phyloP scores from a whole-genome alignment of 1,140 invertebrate genomes.

The Drosophila mauritiana region DNA sequence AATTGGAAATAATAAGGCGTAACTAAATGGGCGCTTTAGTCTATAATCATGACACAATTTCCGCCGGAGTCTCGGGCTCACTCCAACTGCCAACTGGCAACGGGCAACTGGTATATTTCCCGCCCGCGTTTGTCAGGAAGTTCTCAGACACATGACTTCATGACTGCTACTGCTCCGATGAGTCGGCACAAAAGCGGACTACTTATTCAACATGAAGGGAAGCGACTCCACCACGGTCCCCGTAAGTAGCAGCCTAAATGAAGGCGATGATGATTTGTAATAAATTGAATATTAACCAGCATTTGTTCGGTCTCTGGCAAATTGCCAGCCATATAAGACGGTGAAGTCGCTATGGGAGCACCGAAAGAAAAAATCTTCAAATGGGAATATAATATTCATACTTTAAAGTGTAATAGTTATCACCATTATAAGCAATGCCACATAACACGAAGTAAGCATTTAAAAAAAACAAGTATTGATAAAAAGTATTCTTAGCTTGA shows the following conservation, averaged over 20 bases:
- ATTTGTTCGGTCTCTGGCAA: slow-evolving; percentile 57
- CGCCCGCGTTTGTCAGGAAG: slow-evolving; percentile 65
- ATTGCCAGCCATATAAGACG: slow-evolving; percentile 55
- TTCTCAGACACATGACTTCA: slow-evolving; percentile 45
- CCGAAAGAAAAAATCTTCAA: neutral
- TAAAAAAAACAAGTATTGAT: too few species aligned
- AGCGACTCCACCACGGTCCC: slow-evolving; percentile 19
- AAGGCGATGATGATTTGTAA: slow-evolving; percentile 70
- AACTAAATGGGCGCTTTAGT: slow-evolving; percentile 83
- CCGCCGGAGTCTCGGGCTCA: slow-evolving; percentile 43
- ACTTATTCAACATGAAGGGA: slow-evolving; percentile 59
- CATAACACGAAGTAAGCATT: too few species aligned
- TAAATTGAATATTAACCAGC: slow-evolving; percentile 80
- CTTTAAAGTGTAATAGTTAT: too few species aligned
- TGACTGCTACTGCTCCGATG: slow-evolving; percentile 65
- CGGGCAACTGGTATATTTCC: slow-evolving; percentile 16
- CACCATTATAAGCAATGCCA: too few species aligned
- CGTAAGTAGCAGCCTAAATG: slow-evolving; percentile 63
- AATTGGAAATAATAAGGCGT: slow-evolving; percentile 81
- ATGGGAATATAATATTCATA: too few species aligned
- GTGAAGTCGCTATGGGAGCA: slow-evolving; percentile 1
- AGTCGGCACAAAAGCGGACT: slow-evolving; percentile 55
- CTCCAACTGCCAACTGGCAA: neutral
- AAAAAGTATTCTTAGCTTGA: too few species aligned
- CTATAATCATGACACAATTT: slow-evolving; percentile 83